Evolutionary conservation across 2,113 vertebrate species (phyloP), one percentile per base, ranked within the genome.

Genomic region (Podilymbus podiceps): DNA sequence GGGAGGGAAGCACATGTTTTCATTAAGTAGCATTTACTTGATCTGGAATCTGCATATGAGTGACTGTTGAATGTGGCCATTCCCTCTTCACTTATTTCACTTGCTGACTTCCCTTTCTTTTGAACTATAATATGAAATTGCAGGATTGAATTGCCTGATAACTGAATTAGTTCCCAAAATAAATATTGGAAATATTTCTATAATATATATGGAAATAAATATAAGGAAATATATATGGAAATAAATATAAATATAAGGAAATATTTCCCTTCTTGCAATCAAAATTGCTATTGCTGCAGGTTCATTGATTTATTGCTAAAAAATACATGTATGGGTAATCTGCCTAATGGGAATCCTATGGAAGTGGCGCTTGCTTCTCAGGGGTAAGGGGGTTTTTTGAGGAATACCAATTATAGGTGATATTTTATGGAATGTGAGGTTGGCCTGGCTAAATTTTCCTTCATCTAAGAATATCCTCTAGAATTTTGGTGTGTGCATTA

Each of bases 401-500:
- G 42, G 42, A 66, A 59, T 46, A 23, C 27, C 33, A 49, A 0
- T 75, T 44, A 6, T 72, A 44, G 35, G 35, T 52, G 58, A 63
- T 66, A 88, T 31, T 88, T 76, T 30, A 12, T 55, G 72, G 84
- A 91, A 52, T n/a, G 44, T 62, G 73, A 67, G 91, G 33, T 44
- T 86, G 67, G 72, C 53, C 69, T 96, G 88, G 63, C 67, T 95
- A 74, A 88, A 90, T 96, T 97, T 93, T 72, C 78, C 69, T 93
- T 88, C 58, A 12, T 64, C 83, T 93, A 79, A 93, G 82, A 86
- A 87, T 85, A 67, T 38, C 88, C 75, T 85, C 15, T 40, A 85
- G 87, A 92, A 81, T 84, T 88, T 68, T 77, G 60, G n/a, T 92
- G 47, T 46, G 7, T 15, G 40, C 38, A 8, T 16, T 22, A 7